Conservation (phyloP, 2,113 vertebrate species). For the Dendropsophus ebraccatus region DNA sequence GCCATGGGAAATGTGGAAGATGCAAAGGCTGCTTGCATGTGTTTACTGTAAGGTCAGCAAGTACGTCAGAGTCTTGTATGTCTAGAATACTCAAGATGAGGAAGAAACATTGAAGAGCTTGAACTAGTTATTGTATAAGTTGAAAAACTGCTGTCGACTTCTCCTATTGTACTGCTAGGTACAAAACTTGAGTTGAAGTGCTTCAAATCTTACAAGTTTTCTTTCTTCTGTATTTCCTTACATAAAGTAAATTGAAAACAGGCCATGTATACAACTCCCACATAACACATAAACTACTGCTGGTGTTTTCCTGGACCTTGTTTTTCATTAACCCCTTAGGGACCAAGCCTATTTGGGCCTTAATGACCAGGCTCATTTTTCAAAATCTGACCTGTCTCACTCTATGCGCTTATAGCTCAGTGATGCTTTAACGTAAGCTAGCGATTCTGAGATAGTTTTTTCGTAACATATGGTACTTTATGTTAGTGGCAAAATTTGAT, state of each 20-base stretch:
- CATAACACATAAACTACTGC: not conserved
- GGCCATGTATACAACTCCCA: not conserved
- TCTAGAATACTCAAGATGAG: not conserved
- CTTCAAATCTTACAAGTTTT: not conserved
- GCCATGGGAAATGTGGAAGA: conserved; percentile 1
- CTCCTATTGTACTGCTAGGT: not conserved
- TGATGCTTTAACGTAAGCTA: no score
- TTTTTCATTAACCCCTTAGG: no score
- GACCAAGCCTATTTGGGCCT: no score
- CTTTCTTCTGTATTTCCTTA: not conserved
- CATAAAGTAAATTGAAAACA: no score
- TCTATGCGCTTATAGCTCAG: no score
- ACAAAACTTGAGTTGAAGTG: not conserved
- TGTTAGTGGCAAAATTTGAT: no score
- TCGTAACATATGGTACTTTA: no score
- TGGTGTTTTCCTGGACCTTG: no score
- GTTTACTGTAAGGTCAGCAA: conserved; percentile 37
- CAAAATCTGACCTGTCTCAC: no score
- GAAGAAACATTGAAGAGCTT: not conserved
- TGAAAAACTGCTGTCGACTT: not conserved
- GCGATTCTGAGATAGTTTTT: no score
- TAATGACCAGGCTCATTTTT: no score
- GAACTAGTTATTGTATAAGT: not conserved
- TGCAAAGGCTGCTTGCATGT: not conserved
- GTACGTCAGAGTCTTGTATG: conserved; percentile 2